Conservation (phyloP, 2,797 vertebrate species). For the Ammospiza maritima region DNA sequence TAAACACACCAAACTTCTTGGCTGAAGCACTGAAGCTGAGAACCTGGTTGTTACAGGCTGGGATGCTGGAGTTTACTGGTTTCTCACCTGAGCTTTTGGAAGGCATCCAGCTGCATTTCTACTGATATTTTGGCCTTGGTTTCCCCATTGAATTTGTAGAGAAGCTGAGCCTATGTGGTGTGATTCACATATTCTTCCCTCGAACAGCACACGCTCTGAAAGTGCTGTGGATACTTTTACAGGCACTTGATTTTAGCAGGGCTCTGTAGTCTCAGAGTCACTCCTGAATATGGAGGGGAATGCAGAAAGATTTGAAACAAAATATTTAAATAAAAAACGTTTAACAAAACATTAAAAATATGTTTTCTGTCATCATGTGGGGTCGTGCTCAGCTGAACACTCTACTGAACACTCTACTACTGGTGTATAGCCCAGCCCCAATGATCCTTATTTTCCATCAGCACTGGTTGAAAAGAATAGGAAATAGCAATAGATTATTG, state of each 20-base stretch:
- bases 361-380: rapidly evolving
- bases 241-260: background rate
- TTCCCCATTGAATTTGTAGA: background rate
- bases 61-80: background rate
- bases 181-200: background rate
- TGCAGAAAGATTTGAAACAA: background rate
- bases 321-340: too few species aligned
- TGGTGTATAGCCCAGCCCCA: background rate
- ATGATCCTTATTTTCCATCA: background rate
- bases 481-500: background rate
- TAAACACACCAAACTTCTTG: background rate
- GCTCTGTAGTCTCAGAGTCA: background rate
- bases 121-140: background rate
- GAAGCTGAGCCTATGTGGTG: rapidly evolving
- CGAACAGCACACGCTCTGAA: background rate
- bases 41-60: background rate
- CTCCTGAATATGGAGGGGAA: background rate
- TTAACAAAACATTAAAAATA: background rate
- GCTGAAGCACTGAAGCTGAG: background rate
- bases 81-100: background rate
- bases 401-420: background rate
- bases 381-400: background rate
- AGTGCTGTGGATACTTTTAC: background rate
- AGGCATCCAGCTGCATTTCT: background rate
- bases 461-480: background rate